Base-by-base conservation (phyloP, 2,797 vertebrate species). In the Craterocephalus amniculus region DNA sequence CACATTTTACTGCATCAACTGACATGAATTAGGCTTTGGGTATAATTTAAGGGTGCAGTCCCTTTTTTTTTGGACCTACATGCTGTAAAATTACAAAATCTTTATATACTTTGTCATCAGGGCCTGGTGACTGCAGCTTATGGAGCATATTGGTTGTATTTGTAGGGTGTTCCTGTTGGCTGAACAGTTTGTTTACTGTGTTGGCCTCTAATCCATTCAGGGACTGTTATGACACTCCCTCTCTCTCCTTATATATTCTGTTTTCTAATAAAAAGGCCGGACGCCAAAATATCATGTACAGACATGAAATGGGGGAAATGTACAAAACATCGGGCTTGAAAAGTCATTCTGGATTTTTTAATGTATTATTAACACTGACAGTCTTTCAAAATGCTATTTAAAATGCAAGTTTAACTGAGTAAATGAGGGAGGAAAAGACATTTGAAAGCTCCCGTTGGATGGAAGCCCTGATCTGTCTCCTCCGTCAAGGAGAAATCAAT, bases 401-500 rank as follows among this genome's bases (percentile, higher is more conserved):
- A 74, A 86, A 61, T 58, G 70, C 36, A 49, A 48, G 79, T 76
- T 76, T 68, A 64, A 80, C 38, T 1, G 38, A 8, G 45, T 48
- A 48, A 48, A 48, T 51, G 16, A 43, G 38, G 5, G 38, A 68
- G 24, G 43, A 72, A 81, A 62, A 82, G 20, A 81, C n/a, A 78
- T 83, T 77, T 73, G 55, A 79, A 76, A 83, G 63, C 72, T 45
- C 58, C 7, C 54, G 72, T 70, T 80, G 69, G 72, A 65, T 51
- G 20, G 76, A 82, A 26, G 75, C 73, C 79, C 55, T 9, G 43
- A 66, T 83, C 74, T 24, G 76, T 86, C 85, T 83, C 78, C 85
- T 80, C 83, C 74, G 73, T 91, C 83, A 84, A 84, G 82, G 86
- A 85, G 83, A 90, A 91, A 90, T 90, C 91, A 91, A 89, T 92